Conservation (phyloP, 2,888 invertebrate species). For the Falcaria lacertinaria region DNA sequence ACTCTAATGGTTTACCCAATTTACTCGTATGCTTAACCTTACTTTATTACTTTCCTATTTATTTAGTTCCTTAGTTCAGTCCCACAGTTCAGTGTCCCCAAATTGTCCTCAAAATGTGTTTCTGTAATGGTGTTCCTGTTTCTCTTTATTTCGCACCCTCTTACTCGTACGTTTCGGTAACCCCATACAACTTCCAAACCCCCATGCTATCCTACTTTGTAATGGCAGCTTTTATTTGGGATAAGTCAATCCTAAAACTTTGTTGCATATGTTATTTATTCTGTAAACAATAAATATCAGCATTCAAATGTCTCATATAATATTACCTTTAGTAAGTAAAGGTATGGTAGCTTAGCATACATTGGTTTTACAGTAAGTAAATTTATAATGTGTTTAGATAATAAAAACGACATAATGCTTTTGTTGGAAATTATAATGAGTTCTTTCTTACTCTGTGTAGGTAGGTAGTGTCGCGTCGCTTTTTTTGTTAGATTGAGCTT, state of each 20-base stretch:
- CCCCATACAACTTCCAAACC: conserved; percentile 52
- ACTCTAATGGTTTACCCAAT: conserved; percentile 26
- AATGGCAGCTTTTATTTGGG: conserved; percentile 34
- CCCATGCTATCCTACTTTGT: conserved; percentile 40
- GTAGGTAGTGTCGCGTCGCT: conserved; percentile 10
- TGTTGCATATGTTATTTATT: conserved; percentile 4
- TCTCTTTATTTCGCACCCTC: conserved; percentile 67
- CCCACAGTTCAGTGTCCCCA: conserved; percentile 37
- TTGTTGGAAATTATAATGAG: too few species aligned
- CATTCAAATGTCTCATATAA: too few species aligned
- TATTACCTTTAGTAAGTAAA: too few species aligned
- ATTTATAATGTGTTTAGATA: too few species aligned
- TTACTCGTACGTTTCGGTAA: conserved; percentile 43
- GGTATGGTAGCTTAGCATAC: too few species aligned
- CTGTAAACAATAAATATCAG: too few species aligned
- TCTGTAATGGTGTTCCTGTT: conserved; percentile 58
- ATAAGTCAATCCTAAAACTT: conserved; percentile 4
- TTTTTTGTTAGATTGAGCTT: too few species aligned
- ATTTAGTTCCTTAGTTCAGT: conserved; percentile 19
- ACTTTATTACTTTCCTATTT: conserved; percentile 17
- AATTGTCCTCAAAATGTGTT: too few species aligned
- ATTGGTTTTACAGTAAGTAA: too few species aligned
- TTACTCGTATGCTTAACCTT: conserved; percentile 10
- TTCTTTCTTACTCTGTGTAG: too few species aligned
- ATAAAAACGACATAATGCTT: too few species aligned